phyloP scores from a whole-genome alignment of 2,888 invertebrate species.

The Heliconius sara region DNA sequence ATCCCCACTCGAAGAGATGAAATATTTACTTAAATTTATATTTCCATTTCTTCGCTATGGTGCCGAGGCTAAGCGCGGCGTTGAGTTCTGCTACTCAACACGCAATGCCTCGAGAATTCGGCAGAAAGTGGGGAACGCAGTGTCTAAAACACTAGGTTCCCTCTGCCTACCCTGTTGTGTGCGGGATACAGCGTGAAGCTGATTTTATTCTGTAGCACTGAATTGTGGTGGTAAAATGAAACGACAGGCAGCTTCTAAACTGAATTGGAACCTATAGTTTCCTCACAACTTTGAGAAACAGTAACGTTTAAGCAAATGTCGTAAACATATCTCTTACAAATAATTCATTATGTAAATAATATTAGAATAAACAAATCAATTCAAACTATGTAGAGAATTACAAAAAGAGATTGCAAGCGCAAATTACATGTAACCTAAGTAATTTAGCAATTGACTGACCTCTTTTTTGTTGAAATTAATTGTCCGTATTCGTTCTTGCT shows the following conservation, averaged over 20 bases:
- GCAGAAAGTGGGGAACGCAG: too few species aligned
- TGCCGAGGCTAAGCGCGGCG: too few species aligned
- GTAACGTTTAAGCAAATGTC: not conserved
- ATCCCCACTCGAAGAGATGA: too few species aligned
- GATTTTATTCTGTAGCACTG: too few species aligned
- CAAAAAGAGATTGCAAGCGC: constrained; percentile 52
- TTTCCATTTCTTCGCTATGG: too few species aligned
- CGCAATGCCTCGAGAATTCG: too few species aligned
- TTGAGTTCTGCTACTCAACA: too few species aligned
- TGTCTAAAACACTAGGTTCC: too few species aligned
- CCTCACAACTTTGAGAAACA: not conserved
- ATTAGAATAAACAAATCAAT: not conserved
- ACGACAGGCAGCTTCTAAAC: not conserved
- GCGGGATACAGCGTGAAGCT: too few species aligned
- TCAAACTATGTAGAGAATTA: constrained; percentile 31
- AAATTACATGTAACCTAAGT: constrained; percentile 48
- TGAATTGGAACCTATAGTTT: not conserved
- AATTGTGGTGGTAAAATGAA: not conserved
- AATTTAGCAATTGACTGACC: constrained; percentile 57
- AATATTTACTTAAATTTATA: too few species aligned
- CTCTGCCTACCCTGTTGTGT: too few species aligned
- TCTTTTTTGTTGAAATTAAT: constrained; percentile 55
- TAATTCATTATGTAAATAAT: not conserved
- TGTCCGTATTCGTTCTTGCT: constrained; percentile 44
- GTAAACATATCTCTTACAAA: constrained; percentile 1